A percentile compares a stretch with the other conserved stretches of the same genome.
These are phyloP conservation scores for Probosciger aterrimus DNA, from an alignment of 2,113 vertebrate genomes.

Conservation along the genomic window DNA sequence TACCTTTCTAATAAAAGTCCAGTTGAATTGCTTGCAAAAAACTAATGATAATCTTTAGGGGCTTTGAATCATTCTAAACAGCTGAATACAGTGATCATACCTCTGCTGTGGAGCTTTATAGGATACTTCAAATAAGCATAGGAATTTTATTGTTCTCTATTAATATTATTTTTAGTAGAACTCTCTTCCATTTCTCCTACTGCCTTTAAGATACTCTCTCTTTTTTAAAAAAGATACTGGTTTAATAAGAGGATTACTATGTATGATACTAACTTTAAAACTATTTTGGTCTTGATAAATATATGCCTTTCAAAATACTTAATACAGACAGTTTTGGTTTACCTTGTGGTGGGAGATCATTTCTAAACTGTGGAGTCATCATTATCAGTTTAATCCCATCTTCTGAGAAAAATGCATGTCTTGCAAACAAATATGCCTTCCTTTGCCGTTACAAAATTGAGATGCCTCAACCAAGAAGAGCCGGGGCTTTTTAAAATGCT, in stretches of 20 bases:
- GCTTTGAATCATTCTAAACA: conserved; percentile 38
- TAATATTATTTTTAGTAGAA: conserved; percentile 43
- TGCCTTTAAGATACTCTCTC: conserved; percentile 7
- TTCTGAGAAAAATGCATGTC: neutral
- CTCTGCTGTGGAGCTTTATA: conserved; percentile 36
- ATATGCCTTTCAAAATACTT: conserved; percentile 22
- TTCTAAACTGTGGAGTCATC: neutral
- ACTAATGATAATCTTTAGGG: neutral
- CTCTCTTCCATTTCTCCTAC: conserved; percentile 13
- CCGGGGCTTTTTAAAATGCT: neutral
- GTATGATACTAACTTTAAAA: conserved; percentile 42
- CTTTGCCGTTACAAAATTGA: neutral
- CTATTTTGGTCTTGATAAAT: conserved; percentile 48
- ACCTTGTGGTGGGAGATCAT: neutral
- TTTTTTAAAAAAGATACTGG: conserved; percentile 5
- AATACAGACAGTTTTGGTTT: neutral
- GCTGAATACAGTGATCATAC: conserved; percentile 21
- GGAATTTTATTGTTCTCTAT: conserved; percentile 38
- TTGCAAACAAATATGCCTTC: neutral
- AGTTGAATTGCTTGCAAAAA: conserved; percentile 36
- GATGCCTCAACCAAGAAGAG: neutral
- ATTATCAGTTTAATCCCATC: conserved; percentile 51
- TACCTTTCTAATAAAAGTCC: conserved; percentile 50
- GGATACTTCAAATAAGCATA: conserved; percentile 9
- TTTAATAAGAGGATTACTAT: conserved; percentile 39